phyloP scores from a whole-genome alignment of 1,140 invertebrate species.

The Megathymus violae region DNA sequence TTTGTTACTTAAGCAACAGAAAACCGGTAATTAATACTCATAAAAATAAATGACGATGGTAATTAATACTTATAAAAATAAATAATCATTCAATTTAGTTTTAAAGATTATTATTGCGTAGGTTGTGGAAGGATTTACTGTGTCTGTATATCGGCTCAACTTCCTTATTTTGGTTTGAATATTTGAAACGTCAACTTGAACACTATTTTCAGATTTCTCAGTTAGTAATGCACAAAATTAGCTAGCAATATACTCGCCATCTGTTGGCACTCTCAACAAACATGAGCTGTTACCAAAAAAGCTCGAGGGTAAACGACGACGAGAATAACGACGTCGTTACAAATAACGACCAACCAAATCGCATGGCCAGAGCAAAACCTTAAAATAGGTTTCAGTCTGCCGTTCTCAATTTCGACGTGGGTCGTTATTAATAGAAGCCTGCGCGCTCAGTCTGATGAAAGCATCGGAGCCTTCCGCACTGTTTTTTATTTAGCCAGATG shows the following conservation, averaged over 20 bases:
- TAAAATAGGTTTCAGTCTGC: slow-evolving; percentile 57
- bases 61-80: too few species aligned
- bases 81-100: too few species aligned
- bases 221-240: neutral
- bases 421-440: slow-evolving; percentile 66
- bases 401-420: slow-evolving; percentile 56
- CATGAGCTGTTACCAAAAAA: slow-evolving; percentile 38
- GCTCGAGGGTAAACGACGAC: slow-evolving; percentile 51
- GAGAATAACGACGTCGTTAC: slow-evolving; percentile 43
- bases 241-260: slow-evolving; percentile 46
- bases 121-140: too few species aligned
- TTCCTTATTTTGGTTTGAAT: too few species aligned
- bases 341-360: slow-evolving; percentile 62
- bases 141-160: too few species aligned
- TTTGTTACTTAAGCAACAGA: too few species aligned
- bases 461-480: slow-evolving; percentile 66
- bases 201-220: neutral
- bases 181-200: neutral
- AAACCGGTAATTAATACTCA: too few species aligned
- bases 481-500: slow-evolving; percentile 51
- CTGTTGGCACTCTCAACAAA: slow-evolving; percentile 46
- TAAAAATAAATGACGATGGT: too few species aligned
- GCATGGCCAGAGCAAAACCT: slow-evolving; percentile 50
- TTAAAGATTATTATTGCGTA: too few species aligned
- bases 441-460: slow-evolving; percentile 54